Base-by-base conservation (phyloP, 2,888 invertebrate genomes). In the Chrysina gloriosa region DNA sequence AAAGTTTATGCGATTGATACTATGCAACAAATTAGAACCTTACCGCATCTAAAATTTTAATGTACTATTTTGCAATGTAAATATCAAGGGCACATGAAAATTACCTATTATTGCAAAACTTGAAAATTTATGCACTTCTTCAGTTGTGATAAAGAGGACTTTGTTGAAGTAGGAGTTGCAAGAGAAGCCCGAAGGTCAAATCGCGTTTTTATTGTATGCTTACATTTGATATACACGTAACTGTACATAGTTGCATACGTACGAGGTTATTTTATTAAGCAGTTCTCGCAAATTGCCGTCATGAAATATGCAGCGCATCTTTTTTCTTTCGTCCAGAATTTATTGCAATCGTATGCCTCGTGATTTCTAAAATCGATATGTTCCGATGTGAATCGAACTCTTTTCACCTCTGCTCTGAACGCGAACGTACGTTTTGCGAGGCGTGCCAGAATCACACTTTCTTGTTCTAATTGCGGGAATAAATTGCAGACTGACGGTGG, bases 251-350 rank as follows among this genome's bases (percentile, higher is more conserved):
- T 19, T 50, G 27, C 50, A 50, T 14, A 3, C 45, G 45, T 50
- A 50, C 50, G 50, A 50, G 27, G 50, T 7, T 25, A 50, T 50
- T 50, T 25, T 27, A n/a, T 29, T 50, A 50, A 50, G 27, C 11
- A 50, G 27, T 29, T 11, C 14, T 16, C 14, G 27, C 29, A 27
- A 50, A 27, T 50, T 50, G 50, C 50, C 11, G 29, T 50, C 50
- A 50, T 50, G 50, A 50, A 50, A 50, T 50, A 50, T 50, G 50
- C 50, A 50, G 14, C n/a, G 19, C 45, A 45, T 45, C 45, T 45
- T 45, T 39, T 39, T 39, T 39, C 21, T 42, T 45, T 21, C n/a
- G 45, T 21, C 19, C 9, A 19, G 19, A 45, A 45, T 21, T 45
- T 45, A 45, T 45, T 21, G 45, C 19, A 45, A 21, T 45, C 45